A percentile compares a stretch with the other conserved stretches of the same genome.
Conservation (phyloP, 2,797 vertebrate species). For the Halcyon chelicuti region DNA sequence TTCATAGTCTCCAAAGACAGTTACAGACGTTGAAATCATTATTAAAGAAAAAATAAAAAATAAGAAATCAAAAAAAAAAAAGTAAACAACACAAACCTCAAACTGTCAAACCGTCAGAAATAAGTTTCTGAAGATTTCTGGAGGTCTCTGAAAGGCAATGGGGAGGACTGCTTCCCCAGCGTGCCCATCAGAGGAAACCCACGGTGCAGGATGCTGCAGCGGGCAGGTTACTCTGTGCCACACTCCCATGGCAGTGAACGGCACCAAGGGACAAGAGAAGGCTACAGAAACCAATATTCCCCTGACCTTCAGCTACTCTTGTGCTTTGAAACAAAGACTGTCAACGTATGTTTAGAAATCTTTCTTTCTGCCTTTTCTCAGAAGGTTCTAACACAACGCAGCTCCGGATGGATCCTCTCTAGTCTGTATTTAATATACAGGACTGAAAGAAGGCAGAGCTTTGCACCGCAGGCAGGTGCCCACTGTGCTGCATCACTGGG, state of each 20-base stretch:
- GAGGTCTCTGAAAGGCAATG: not conserved
- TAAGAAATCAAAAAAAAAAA: not conserved
- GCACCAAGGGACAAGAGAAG: rapidly evolving
- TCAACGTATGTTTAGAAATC: not conserved
- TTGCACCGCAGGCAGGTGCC: not conserved
- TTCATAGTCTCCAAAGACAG: slow-evolving; percentile 8
- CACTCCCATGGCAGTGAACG: rapidly evolving
- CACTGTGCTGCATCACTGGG: not conserved
- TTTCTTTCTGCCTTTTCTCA: not conserved
- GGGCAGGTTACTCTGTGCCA: not conserved
- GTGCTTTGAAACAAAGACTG: not conserved
- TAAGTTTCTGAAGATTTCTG: not conserved
- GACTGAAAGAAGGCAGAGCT: not conserved
- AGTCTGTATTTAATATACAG: rapidly evolving
- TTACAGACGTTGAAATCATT: not conserved
- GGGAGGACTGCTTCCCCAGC: rapidly evolving
- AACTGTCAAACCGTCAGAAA: not conserved
- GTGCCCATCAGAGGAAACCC: not conserved
- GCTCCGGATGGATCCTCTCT: rapidly evolving
- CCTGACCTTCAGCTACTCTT: not conserved
- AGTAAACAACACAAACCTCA: not conserved
- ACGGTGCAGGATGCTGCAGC: rapidly evolving
- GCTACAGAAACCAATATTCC: not conserved
- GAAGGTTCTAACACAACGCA: not conserved
- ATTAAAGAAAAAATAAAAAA: not conserved